Base-by-base conservation (phyloP, 2,888 invertebrate genomes). In the Sinelater perroti region DNA sequence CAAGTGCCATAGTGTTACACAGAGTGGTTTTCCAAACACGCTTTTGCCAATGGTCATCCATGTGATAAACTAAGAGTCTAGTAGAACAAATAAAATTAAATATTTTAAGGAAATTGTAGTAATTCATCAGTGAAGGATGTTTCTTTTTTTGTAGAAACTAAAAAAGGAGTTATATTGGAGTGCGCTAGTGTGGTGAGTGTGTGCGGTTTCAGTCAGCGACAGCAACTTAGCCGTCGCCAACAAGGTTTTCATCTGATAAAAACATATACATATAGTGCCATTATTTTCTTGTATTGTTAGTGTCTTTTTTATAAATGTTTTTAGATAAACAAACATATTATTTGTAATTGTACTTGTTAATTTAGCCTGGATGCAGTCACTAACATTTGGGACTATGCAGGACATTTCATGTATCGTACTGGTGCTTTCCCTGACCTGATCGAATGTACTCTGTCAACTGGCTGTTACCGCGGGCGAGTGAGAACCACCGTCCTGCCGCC, bases 271-370 rank as follows among this genome's bases (percentile, higher is more conserved):
- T 74, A 76, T 76, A 76, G 78, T 78, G 78, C 78, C 78, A 78
- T 78, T 77, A 77, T 75, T 77, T 77, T 78, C 75, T 73, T 78
- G 76, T 77, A 76, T 75, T 73, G 72, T 75, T 76, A 78, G 76
- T 77, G 75, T 76, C 74, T 76, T 77, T 78, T 78, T 77, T 77
- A 78, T 78, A 77, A 77, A 78, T 77, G 77, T 78, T 77, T 77
- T 77, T 78, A 77, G 77, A 75, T 67, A 72, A 75, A 73, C 77
- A 75, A n/a, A 75, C 70, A 75, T 76, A 77, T 76, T 72, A 73
- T 76, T 78, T 74, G 72, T 71, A 75, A n/a, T 75, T 75, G 75
- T 77, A 76, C 77, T 78, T 78, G 77, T 78, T 77, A 78, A 73
- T 75, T 76, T 77, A 77, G 76, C 72, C 75, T 75, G 72, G 71